These are phyloP conservation scores for Hyphantria cunea DNA, from an alignment of 1,140 invertebrate genomes.

Conservation along the genomic window DNA sequence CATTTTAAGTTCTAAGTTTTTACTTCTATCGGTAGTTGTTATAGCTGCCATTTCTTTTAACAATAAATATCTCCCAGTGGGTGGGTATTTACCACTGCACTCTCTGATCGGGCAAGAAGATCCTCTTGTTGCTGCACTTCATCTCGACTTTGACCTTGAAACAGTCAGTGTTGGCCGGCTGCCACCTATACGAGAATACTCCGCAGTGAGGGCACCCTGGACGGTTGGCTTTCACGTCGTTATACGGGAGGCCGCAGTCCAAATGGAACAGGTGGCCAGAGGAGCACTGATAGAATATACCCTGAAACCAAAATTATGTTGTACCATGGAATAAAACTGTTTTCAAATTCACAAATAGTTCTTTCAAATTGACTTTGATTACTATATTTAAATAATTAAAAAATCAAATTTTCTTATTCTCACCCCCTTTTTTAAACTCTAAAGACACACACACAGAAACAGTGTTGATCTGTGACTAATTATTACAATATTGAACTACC, in stretches of 20 bases:
- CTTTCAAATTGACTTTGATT: no score
- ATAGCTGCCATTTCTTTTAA: no score
- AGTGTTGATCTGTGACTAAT: no score
- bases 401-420: no score
- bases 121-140: conserved; percentile 57
- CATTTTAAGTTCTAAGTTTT: no score
- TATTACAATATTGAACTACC: no score
- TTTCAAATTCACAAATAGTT: no score
- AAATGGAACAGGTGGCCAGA: conserved; percentile 88
- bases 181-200: conserved; percentile 78
- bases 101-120: conserved; percentile 67
- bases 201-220: conserved; percentile 91
- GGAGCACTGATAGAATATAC: conserved; percentile 88
- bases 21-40: no score
- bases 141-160: conserved; percentile 54
- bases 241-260: conserved; percentile 84
- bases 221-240: conserved; percentile 34
- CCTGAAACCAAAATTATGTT: conserved; percentile 76
- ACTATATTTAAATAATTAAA: no score
- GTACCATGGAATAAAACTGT: not conserved
- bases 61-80: no score
- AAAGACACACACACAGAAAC: no score
- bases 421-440: no score
- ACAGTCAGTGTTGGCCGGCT: conserved; percentile 60
- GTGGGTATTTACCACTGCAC: conserved; percentile 51